A percentile compares a stretch with the other conserved stretches of the same genome.
Conservation (phyloP, 2,888 invertebrate species). For the Allacma fusca region DNA sequence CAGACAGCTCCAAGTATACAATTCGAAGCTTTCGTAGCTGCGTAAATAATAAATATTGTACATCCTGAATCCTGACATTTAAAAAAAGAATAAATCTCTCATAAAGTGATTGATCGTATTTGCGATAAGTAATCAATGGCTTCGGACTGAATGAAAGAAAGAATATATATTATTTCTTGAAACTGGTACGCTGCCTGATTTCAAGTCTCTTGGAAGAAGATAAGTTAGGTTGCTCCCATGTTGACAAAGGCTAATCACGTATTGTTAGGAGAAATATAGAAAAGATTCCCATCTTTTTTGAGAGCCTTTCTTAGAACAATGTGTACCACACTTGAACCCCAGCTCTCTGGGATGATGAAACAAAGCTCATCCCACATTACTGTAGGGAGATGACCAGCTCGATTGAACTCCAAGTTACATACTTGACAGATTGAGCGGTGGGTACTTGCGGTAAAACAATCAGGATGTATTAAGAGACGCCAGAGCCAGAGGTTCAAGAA, state of each 20-base stretch:
- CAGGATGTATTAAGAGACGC: too few species aligned
- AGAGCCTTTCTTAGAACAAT: conserved; percentile 20
- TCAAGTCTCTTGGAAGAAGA: neutral
- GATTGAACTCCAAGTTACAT: neutral
- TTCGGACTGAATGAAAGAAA: neutral
- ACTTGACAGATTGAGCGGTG: neutral
- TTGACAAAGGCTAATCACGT: conserved; percentile 38
- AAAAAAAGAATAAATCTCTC: conserved; percentile 4
- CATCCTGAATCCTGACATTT: neutral
- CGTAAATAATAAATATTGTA: too few species aligned
- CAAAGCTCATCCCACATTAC: too few species aligned
- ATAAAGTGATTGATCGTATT: neutral
- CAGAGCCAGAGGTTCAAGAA: too few species aligned
- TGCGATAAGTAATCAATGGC: neutral
- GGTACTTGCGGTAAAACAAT: too few species aligned
- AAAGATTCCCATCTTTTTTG: conserved; percentile 20
- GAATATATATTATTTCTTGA: neutral
- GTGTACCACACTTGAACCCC: neutral
- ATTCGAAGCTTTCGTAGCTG: too few species aligned
- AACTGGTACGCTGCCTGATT: neutral
- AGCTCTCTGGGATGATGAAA: neutral
- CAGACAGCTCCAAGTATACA: too few species aligned
- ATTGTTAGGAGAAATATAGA: neutral
- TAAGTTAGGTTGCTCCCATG: neutral
- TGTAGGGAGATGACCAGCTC: neutral